phyloP scores from a whole-genome alignment of 92 coral and sea anemone genomes.

The Zoanthus sansibaricus region DNA sequence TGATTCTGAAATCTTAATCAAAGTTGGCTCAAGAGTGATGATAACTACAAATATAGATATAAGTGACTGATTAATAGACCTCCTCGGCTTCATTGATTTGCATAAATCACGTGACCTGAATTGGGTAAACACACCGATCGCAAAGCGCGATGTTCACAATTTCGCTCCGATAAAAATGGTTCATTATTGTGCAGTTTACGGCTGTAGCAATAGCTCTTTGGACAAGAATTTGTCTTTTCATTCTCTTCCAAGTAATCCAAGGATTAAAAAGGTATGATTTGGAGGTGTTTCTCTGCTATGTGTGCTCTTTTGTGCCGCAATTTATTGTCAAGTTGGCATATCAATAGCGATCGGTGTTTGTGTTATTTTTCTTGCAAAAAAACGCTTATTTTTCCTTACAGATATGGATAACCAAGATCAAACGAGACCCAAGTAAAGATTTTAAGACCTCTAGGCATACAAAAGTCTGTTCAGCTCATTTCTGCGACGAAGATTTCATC shows the following conservation, averaged over 20 bases:
- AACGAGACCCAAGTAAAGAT: constrained; percentile 58
- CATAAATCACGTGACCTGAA: constrained; percentile 10
- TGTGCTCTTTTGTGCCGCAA: not conserved
- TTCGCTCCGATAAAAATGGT: constrained; percentile 27
- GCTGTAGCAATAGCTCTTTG: constrained; percentile 57
- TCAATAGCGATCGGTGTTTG: not conserved
- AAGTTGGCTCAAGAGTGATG: no score
- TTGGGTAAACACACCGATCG: not conserved
- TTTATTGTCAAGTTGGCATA: not conserved
- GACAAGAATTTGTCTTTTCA: constrained; percentile 60
- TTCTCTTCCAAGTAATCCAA: constrained; percentile 48
- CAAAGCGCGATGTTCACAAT: not conserved
- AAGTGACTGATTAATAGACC: not conserved
- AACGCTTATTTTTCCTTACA: constrained; percentile 4
- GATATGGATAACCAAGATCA: constrained; percentile 62
- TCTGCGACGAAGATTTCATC: constrained; percentile 21
- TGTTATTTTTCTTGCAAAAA: not conserved
- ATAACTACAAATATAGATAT: no score
- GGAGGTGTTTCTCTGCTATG: not conserved
- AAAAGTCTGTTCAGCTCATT: constrained; percentile 15
- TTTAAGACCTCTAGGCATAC: constrained; percentile 18
- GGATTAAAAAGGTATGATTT: constrained; percentile 49
- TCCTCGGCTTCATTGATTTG: not conserved
- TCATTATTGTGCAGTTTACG: constrained; percentile 65
- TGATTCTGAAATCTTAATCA: no score